Conservation (phyloP, 2,797 vertebrate genomes). For the Menidia menidia region DNA sequence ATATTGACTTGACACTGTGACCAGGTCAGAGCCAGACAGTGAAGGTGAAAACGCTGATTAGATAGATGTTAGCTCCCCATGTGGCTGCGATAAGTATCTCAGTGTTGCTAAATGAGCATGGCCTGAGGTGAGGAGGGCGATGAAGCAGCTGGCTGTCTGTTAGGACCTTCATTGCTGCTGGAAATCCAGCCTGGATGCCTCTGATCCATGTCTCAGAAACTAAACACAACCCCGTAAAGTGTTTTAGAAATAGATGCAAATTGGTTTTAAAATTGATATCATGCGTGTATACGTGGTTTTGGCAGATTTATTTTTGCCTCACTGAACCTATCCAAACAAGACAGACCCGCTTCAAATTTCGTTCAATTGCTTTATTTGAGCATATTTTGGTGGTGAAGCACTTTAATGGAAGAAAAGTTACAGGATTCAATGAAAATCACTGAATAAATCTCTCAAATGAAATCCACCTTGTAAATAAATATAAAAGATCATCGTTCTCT, state of each 20-base stretch:
- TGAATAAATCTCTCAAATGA: neutral
- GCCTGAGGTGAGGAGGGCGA: slow-evolving; percentile 59
- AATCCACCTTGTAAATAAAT: neutral
- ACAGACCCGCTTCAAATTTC: no score
- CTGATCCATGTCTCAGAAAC: slow-evolving; percentile 63
- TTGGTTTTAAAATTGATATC: neutral
- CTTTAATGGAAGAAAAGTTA: neutral
- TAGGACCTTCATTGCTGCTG: slow-evolving; percentile 58
- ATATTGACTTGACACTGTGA: neutral
- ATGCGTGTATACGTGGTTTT: no score
- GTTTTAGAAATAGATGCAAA: neutral
- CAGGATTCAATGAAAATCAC: slow-evolving; percentile 1
- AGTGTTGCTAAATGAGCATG: slow-evolving; percentile 63
- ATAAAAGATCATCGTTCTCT: neutral
- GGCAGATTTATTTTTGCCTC: neutral
- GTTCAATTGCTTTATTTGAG: neutral
- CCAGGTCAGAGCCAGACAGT: slow-evolving; percentile 24
- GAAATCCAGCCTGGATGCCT: slow-evolving; percentile 63
- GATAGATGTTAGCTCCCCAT: slow-evolving; percentile 33
- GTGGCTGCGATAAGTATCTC: slow-evolving; percentile 46
- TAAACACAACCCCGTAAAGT: slow-evolving; percentile 1
- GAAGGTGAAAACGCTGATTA: slow-evolving; percentile 52
- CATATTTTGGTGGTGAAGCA: neutral
- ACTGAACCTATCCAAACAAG: neutral
- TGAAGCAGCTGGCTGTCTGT: slow-evolving; percentile 76